Conservation (phyloP, 2,888 invertebrate genomes). For the Argynnis bischoffii region DNA sequence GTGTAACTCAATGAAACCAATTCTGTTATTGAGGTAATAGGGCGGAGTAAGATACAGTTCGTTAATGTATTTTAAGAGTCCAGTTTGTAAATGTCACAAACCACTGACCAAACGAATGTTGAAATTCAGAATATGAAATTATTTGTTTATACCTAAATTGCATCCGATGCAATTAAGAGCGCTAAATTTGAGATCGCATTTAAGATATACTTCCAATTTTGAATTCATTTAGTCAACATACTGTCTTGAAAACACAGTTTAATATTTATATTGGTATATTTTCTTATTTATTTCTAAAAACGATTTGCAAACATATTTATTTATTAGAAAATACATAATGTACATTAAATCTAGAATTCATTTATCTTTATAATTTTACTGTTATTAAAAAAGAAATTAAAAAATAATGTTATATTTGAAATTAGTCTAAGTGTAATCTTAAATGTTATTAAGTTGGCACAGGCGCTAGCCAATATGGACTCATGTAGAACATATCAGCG, state of each 20-base stretch:
- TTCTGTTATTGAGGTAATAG: slow-evolving; percentile 24
- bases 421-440: neutral
- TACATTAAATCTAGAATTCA: too few species aligned
- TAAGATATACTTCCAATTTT: too few species aligned
- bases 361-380: too few species aligned
- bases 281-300: too few species aligned
- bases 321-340: too few species aligned
- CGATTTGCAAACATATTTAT: too few species aligned
- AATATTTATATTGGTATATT: too few species aligned
- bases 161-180: neutral
- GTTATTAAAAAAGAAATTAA: too few species aligned
- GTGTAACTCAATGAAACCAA: slow-evolving; percentile 16
- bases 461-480: slow-evolving; percentile 5
- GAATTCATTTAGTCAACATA: too few species aligned
- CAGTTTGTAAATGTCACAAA: slow-evolving; percentile 31
- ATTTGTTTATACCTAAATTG: slow-evolving; percentile 18
- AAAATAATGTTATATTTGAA: too few species aligned
- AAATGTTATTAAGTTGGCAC: slow-evolving; percentile 12
- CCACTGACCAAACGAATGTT: slow-evolving; percentile 10
- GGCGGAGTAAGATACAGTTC: slow-evolving; percentile 23
- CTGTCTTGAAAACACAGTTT: too few species aligned
- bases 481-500: slow-evolving; percentile 15
- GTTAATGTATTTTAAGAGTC: slow-evolving; percentile 27
- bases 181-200: too few species aligned
- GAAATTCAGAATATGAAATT: slow-evolving; percentile 23